Evolutionary conservation across 2,888 invertebrate genomes (phyloP).

Genomic region (Apamea epomidion): DNA sequence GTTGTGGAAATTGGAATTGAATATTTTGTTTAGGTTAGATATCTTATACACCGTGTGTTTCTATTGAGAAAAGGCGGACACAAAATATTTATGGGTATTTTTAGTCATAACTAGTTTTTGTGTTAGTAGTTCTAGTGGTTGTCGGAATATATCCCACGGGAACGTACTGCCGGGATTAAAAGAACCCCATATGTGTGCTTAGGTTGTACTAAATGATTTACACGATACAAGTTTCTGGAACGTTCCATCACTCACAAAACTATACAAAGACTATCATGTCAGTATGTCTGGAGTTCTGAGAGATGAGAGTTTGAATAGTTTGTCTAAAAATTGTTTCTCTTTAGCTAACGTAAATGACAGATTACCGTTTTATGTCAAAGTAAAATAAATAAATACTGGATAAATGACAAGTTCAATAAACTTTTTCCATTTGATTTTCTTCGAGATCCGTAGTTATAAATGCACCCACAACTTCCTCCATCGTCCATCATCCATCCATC

Average conservation of each 20-base stretch:
- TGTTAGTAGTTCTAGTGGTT: too few relatives aligned
- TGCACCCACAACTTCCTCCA: not conserved
- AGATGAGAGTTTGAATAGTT: not conserved
- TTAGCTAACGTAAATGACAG: not conserved
- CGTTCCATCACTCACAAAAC: not conserved
- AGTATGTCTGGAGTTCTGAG: not conserved
- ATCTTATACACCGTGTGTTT: not conserved
- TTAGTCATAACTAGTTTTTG: not conserved
- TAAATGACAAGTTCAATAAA: not conserved
- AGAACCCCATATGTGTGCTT: not conserved
- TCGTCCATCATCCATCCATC: too few relatives aligned
- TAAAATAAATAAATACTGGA: not conserved
- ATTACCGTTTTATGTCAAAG: not conserved
- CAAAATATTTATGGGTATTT: not conserved
- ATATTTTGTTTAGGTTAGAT: conserved; percentile 44
- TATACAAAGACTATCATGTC: not conserved
- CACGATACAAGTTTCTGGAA: too few relatives aligned
- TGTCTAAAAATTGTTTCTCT: not conserved
- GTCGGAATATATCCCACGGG: not conserved
- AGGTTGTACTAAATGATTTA: not conserved
- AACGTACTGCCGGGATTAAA: not conserved
- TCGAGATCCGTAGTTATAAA: not conserved
- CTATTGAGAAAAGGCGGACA: not conserved
- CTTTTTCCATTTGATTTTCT: not conserved
- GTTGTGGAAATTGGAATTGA: conserved; percentile 39